Evolutionary conservation across 2,797 vertebrate genomes (phyloP), one percentile per base, ranked within the genome.

Genomic region (Sciurus carolinensis): DNA sequence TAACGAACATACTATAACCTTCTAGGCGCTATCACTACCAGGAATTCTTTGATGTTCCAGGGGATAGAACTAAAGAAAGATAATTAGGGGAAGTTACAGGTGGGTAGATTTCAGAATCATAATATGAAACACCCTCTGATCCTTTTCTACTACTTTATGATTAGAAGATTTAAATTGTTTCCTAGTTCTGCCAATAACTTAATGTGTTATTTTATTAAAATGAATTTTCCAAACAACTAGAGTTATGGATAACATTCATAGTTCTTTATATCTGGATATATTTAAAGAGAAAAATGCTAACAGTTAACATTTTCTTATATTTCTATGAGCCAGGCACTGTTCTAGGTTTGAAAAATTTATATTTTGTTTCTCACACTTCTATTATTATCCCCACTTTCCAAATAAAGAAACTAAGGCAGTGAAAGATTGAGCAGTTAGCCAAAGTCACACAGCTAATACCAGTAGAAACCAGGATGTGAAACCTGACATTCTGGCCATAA

Each of bases 31-130:
- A 15, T 52, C 67, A 67, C 1, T 76, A 39, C 2, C n/a, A 80
- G 22, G 36, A 67, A n/a, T n/a, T 95, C 44, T 64, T 76, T 90
- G 28, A 75, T 76, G 15, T 62, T 62, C 47, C 24, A 44, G 20
- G 36, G 24, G 15, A 54, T 1, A 50, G 22, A 91, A 47, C 18
- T 62, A 54, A 72, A 90, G 36, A 54, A 9, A 96, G 52, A 82
- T 47, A 72, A 54, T 42, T 15, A 96, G 36, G 9, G 11, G 36
- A 79, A 44, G 44, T 72, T 47, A 94, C 4, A 67, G 5, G 10
- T 42, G 69, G 11, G n/a, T 36, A 75, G 75, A 73, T 76, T 94
- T 88, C 73, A 91, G 79, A 75, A 82, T 52, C 75, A 67, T 77
- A 82, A 47, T 30, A 42, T 4, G 17, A 82, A 94, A 83, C 1